Conservation (phyloP, 2,113 vertebrate species). For the Protobothrops flavoviridis region DNA sequence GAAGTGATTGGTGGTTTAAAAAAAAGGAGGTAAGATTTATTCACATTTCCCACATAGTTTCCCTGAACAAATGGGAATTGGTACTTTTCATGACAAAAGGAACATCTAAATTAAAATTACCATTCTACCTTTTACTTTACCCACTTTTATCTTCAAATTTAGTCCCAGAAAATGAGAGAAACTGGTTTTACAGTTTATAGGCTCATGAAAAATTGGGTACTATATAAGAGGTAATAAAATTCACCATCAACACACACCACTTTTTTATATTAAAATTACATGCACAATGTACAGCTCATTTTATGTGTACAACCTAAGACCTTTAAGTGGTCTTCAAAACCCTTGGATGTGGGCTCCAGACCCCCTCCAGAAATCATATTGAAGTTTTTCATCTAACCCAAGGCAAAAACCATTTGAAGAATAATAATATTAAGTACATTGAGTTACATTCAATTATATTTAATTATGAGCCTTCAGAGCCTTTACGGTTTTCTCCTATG, state of each 20-base stretch:
- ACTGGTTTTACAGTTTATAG: neutral
- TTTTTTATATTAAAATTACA: neutral
- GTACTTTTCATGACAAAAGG: neutral
- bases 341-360: neutral
- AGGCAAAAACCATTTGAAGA: neutral
- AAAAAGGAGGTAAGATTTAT: neutral
- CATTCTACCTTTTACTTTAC: no score
- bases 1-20: neutral
- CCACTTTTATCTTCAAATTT: neutral
- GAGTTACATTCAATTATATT: neutral
- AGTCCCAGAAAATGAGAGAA: neutral
- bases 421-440: neutral
- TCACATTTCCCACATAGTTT: neutral
- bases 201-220: neutral
- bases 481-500: no score
- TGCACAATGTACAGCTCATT: neutral
- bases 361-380: neutral
- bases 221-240: neutral
- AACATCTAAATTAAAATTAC: neutral
- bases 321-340: neutral
- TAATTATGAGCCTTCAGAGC: neutral
- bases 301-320: neutral
- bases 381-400: neutral
- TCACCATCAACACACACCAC: no score
- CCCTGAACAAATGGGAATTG: neutral